These are phyloP conservation scores for Zoroaster sp. DNA, from an alignment of 53 echinoderm and acorn worm species.

Conservation along the genomic window DNA sequence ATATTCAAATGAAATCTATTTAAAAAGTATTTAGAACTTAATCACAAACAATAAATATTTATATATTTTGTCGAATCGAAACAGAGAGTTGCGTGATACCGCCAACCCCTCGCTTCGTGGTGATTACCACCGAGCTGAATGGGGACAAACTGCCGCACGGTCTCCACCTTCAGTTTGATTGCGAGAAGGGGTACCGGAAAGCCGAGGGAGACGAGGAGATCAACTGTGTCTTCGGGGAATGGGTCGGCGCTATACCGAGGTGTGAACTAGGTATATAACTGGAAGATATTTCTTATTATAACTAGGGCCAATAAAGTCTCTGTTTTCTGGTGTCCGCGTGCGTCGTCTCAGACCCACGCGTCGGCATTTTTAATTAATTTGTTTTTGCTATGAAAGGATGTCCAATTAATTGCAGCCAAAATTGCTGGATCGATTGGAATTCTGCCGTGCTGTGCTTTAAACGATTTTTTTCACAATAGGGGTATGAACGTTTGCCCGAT, in stretches of 20 bases:
- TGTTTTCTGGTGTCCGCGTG: no score
- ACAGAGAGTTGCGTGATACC: constrained; percentile 71
- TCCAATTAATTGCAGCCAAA: no score
- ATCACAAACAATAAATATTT: not conserved
- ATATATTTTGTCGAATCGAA: not conserved
- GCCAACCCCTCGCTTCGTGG: constrained; percentile 30
- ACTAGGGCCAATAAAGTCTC: no score
- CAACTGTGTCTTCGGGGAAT: constrained; percentile 82
- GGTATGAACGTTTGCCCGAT: no score
- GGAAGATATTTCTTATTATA: no score
- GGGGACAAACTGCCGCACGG: constrained; percentile 57
- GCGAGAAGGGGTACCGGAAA: constrained; percentile 54
- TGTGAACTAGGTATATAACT: constrained; percentile 74
- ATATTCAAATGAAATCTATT: no score
- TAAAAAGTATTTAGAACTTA: not conserved
- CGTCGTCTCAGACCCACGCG: no score
- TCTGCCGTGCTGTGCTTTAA: no score
- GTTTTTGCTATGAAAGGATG: no score
- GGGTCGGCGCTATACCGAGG: constrained; percentile 59
- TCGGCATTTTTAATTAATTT: no score
- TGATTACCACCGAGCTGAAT: constrained; percentile 34
- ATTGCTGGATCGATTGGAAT: no score
- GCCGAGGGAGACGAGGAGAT: constrained; percentile 51
- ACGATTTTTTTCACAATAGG: no score
- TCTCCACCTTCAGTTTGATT: constrained; percentile 37